phyloP scores from a whole-genome alignment of 2,888 invertebrate genomes.

The Spicauda simplicius region DNA sequence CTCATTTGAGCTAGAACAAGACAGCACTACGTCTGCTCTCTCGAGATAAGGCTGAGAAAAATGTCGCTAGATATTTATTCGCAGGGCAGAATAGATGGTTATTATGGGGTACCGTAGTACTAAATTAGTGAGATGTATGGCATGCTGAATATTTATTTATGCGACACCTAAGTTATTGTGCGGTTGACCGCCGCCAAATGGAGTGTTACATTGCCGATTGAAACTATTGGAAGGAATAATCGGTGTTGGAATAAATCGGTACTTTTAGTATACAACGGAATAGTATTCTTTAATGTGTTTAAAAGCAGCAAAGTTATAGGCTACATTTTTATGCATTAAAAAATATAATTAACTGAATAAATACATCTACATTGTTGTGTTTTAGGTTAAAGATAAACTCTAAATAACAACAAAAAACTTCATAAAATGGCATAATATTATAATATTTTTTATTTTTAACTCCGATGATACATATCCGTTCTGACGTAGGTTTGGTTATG shows the following conservation, averaged over 20 bases:
- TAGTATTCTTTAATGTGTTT: too few relatives aligned
- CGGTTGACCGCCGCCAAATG: slow-evolving; percentile 45
- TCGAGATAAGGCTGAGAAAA: slow-evolving; percentile 81
- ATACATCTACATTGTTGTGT: too few relatives aligned
- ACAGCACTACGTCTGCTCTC: slow-evolving; percentile 65
- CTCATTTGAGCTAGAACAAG: slow-evolving; percentile 51
- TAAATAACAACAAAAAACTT: too few relatives aligned
- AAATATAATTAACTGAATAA: too few relatives aligned
- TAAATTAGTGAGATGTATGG: slow-evolving; percentile 83
- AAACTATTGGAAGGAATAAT: slow-evolving; percentile 24
- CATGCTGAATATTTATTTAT: slow-evolving; percentile 81
- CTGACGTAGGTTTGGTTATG: too few relatives aligned
- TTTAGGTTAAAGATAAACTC: too few relatives aligned
- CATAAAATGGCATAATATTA: too few relatives aligned
- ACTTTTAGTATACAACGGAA: neutral
- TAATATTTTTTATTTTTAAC: too few relatives aligned
- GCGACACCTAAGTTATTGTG: slow-evolving; percentile 62
- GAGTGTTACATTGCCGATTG: slow-evolving; percentile 21
- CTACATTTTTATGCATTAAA: too few relatives aligned
- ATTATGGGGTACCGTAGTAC: slow-evolving; percentile 77
- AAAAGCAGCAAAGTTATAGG: too few relatives aligned
- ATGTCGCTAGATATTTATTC: slow-evolving; percentile 81
- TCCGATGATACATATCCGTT: too few relatives aligned
- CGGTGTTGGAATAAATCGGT: slow-evolving; percentile 14
- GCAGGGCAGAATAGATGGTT: slow-evolving; percentile 76